These are phyloP conservation scores for Spea hammondii DNA, from an alignment of 2,797 vertebrate species.

Conservation along the genomic window DNA sequence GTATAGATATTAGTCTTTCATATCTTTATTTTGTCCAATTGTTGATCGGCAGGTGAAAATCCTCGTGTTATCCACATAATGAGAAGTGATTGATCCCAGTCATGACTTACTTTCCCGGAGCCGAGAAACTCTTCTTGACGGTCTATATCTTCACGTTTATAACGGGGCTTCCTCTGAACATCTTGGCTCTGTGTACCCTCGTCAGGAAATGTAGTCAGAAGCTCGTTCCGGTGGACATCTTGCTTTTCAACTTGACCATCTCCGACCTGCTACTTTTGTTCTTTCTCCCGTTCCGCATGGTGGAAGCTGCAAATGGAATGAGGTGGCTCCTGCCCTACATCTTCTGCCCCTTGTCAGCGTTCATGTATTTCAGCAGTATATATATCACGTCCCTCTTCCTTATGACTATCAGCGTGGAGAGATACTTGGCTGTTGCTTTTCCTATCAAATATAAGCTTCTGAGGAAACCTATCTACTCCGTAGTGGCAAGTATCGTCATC, in stretches of 20 bases:
- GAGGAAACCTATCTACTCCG: constrained; percentile 69
- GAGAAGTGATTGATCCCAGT: not conserved
- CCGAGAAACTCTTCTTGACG: constrained; percentile 53
- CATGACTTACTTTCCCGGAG: constrained; percentile 31
- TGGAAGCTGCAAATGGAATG: constrained; percentile 66
- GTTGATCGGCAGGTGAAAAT: no score
- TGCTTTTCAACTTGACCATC: constrained; percentile 81
- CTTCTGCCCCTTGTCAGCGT: constrained; percentile 74
- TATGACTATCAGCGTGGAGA: constrained; percentile 76
- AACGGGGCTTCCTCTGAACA: constrained; percentile 78
- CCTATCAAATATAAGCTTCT: constrained; percentile 74
- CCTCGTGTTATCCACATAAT: no score
- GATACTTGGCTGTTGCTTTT: constrained; percentile 78
- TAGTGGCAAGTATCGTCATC: constrained; percentile 64
- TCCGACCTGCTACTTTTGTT: constrained; percentile 79
- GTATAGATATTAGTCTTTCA: no score
- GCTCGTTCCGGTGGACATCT: constrained; percentile 72
- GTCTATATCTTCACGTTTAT: constrained; percentile 78
- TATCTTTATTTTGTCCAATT: no score
- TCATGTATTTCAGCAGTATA: constrained; percentile 81
- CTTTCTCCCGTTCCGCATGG: constrained; percentile 81
- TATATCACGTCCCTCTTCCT: constrained; percentile 80
- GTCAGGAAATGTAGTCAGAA: constrained; percentile 66
- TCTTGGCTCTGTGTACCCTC: constrained; percentile 76
- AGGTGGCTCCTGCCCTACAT: constrained; percentile 69